Base-by-base conservation (phyloP, 2,888 invertebrate genomes). In the Heliconius charithonia region DNA sequence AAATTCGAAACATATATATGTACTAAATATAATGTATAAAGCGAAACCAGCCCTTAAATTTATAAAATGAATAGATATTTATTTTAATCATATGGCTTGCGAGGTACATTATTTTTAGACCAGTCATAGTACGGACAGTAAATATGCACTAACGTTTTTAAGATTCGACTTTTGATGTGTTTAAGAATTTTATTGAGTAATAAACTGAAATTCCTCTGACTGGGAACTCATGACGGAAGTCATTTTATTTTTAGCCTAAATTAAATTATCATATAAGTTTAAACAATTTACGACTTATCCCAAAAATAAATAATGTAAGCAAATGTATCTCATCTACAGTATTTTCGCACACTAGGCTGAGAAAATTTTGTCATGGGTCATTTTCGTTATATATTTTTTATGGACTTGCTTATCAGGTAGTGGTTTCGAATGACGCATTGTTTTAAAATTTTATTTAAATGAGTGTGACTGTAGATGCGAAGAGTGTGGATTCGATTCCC, bases 191-290 rank as follows among this genome's bases (percentile, higher is more conserved):
- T 83, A 83, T 83, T 78, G 82, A 77, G 83, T 79, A 82, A 82
- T 84, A 83, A 84, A 84, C 79, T 81, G 79, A 82, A 79, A 83
- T 81, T 84, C 81, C 80, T 73, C 77, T 59, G 74, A 66, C 59
- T 67, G 77, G 76, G 76, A 76, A 78, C 66, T 79, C 79, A 77
- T 79, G 81, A 80, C 83, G 84, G 84, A 84, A 84, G 84, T 79
- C 62, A 29, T 62, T 83, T 82, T 84, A 84, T 81, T 81, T 82
- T 83, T 79, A 84, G 81, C 59, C 32, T 6, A 66, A 77, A 70
- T 72, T 75, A 76, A 79, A 78, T 76, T 76, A 77, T 79, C 76
- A 80, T 78, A 79, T 74, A 81, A 80, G 80, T 78, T 82, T 81
- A 59, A 81, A 78, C 2, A 41, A 63, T 29, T 45, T 51, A 45